Conservation (phyloP, 2,888 invertebrate genomes). For the Nomada flava region DNA sequence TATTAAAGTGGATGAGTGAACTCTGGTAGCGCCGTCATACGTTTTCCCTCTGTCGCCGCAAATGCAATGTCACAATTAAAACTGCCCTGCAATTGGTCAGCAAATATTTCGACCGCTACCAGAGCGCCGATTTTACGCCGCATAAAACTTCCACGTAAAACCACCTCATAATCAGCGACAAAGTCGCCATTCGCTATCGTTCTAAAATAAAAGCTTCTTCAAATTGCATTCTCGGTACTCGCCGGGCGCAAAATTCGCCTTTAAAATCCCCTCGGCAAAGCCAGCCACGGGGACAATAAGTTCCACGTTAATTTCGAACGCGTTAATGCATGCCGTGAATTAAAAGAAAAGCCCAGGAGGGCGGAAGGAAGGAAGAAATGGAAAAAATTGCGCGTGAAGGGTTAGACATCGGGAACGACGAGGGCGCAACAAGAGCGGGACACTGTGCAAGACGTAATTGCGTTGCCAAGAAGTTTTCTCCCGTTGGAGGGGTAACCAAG, state of each 20-base stretch:
- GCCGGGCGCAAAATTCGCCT: constrained; percentile 12
- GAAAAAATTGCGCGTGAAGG: constrained; percentile 53
- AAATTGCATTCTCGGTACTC: constrained; percentile 3
- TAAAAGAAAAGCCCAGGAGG: constrained; percentile 29
- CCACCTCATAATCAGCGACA: background rate
- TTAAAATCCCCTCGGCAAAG: constrained; percentile 10
- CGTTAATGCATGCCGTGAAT: constrained; percentile 28
- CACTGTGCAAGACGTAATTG: constrained; percentile 81
- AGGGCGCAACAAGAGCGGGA: constrained; percentile 44
- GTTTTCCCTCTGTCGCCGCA: background rate
- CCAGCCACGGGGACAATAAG: constrained; percentile 2
- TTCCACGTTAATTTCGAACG: constrained; percentile 50
- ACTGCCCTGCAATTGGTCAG: background rate
- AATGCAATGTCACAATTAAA: background rate
- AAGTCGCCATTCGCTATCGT: background rate
- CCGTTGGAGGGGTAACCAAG: constrained; percentile 81
- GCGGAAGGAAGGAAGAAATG: constrained; percentile 40
- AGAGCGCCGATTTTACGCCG: background rate
- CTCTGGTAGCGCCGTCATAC: background rate
- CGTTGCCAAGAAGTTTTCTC: constrained; percentile 83
- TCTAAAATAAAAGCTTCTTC: background rate
- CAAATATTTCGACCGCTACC: background rate
- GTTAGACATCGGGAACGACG: constrained; percentile 19
- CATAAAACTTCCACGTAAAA: background rate
- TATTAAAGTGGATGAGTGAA: constrained; percentile 1